These are phyloP conservation scores for Hypanus sabinus DNA, from an alignment of 2,113 vertebrate species.

Conservation along the genomic window DNA sequence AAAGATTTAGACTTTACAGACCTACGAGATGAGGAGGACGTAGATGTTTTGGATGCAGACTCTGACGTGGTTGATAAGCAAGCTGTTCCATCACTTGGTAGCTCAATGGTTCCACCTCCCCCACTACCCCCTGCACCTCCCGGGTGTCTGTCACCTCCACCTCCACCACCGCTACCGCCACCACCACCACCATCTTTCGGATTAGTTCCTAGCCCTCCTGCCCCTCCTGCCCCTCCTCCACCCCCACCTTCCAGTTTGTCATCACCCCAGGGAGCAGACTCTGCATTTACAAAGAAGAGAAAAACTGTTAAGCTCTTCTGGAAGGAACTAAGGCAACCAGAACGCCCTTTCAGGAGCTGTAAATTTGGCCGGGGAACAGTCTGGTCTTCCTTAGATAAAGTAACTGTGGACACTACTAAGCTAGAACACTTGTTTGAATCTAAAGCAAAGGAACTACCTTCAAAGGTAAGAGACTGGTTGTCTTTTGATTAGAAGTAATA, in stretches of 20 bases:
- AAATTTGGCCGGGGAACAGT: conserved; percentile 73
- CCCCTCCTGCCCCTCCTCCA: conserved; percentile 33
- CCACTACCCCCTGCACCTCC: conserved; percentile 45
- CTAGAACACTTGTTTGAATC: conserved; percentile 93
- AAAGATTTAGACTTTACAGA: conserved; percentile 95
- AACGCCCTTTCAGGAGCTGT: conserved; percentile 50
- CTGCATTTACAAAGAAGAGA: conserved; percentile 63
- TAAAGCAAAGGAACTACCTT: conserved; percentile 72
- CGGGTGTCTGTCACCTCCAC: conserved; percentile 39
- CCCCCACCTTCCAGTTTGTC: background rate
- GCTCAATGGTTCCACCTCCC: conserved; percentile 42
- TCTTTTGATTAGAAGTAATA: background rate
- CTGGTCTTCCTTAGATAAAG: conserved; percentile 82
- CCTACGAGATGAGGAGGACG: conserved; percentile 82
- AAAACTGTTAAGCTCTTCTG: conserved; percentile 94
- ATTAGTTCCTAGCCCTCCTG: background rate
- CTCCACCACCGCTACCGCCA: conserved; percentile 40
- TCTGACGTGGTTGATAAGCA: conserved; percentile 43
- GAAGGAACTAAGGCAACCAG: conserved; percentile 78
- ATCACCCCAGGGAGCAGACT: conserved; percentile 40
- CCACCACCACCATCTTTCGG: conserved; percentile 9
- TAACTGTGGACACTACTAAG: conserved; percentile 66
- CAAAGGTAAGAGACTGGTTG: conserved; percentile 66
- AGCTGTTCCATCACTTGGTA: conserved; percentile 15
- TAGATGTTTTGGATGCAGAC: conserved; percentile 69